phyloP scores from a whole-genome alignment of 2,113 vertebrate species.

The Neotoma lepida region DNA sequence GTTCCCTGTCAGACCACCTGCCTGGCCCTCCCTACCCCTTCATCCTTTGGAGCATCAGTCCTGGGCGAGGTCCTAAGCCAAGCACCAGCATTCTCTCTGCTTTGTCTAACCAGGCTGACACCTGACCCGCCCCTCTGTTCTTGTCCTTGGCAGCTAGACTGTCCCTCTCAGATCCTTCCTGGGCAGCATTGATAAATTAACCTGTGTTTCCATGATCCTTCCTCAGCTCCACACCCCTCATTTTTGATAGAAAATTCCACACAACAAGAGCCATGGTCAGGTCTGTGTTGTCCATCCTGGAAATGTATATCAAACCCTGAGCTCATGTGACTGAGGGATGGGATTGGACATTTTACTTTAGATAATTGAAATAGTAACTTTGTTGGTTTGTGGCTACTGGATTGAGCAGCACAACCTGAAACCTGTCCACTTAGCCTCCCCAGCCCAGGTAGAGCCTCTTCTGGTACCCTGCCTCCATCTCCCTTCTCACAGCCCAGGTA shows the following conservation, averaged over 20 bases:
- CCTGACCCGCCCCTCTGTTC: neutral
- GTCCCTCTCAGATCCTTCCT: too few species aligned
- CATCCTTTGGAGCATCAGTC: neutral
- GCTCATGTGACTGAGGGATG: neutral
- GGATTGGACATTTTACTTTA: neutral
- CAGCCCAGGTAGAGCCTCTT: neutral
- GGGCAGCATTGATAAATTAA: neutral
- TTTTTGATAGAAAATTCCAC: neutral
- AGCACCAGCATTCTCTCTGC: neutral
- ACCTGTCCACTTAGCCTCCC: neutral
- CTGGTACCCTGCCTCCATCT: too few species aligned
- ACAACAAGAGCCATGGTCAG: too few species aligned
- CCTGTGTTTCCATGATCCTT: too few species aligned
- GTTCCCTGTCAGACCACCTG: too few species aligned
- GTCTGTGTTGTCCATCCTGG: neutral
- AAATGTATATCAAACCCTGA: neutral
- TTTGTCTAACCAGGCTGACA: neutral
- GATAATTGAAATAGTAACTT: neutral
- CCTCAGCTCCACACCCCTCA: neutral
- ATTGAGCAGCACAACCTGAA: too few species aligned
- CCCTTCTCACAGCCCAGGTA: neutral
- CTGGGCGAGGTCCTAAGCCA: too few species aligned
- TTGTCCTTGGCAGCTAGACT: neutral
- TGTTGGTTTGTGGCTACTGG: neutral
- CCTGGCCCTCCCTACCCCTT: fast-evolving